phyloP scores from a whole-genome alignment of 30 jellyfish, hydroid and myxozoan species.

The Haliclystus octoradiatus region DNA sequence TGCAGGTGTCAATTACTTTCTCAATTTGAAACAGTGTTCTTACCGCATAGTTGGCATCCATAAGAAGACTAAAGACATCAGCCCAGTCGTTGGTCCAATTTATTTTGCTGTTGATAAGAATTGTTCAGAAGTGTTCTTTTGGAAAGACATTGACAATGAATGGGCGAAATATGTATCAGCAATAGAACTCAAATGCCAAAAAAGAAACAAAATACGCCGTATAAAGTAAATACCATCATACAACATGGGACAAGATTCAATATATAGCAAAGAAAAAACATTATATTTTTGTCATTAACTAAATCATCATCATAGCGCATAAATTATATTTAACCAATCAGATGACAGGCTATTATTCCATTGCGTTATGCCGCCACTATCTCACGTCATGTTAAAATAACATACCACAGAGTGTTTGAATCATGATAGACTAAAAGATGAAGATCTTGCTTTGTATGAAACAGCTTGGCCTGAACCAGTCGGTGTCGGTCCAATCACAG shows the following conservation, averaged over 20 bases:
- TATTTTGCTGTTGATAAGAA: conserved; percentile 1
- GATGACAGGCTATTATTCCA: no score
- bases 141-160: background rate
- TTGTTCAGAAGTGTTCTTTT: conserved; percentile 4
- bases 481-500: conserved; percentile 36
- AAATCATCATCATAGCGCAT: no score
- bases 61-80: background rate
- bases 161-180: conserved; percentile 10
- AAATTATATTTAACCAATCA: no score
- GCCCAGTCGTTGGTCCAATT: conserved; percentile 5
- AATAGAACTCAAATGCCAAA: background rate
- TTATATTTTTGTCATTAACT: no score
- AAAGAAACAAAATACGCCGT: background rate
- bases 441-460: conserved; percentile 9
- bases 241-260: background rate
- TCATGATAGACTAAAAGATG: conserved; percentile 24
- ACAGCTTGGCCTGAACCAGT: background rate
- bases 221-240: background rate
- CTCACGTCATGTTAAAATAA: no score
- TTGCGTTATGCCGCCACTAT: no score
- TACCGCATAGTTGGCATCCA: no score
- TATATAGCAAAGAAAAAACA: no score
- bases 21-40: no score
- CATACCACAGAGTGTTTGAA: conserved; percentile 4
- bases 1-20: no score